Evolutionary conservation across 2,113 vertebrate genomes (phyloP), one percentile per base, ranked within the genome.

Genomic region (Chinchilla lanigera): DNA sequence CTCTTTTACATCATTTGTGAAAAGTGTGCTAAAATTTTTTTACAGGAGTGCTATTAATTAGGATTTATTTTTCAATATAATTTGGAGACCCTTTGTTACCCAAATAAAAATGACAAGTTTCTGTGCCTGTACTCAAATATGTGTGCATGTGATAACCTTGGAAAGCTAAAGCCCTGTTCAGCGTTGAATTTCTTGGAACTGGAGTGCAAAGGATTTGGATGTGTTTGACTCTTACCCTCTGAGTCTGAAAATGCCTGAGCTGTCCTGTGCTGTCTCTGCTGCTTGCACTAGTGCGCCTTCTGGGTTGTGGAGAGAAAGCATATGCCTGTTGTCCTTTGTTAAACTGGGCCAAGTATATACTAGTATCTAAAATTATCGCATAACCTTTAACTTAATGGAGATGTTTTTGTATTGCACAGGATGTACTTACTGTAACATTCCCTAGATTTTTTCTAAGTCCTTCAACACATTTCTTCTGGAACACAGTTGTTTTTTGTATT

Each of bases 1-100:
- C 97, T 97, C 96, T 98, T 98, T 95, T 95, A 97, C 97, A 96
- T 95, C 96, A 93, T 97, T 97, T 98, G 97, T 97, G 97, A 52
- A 92, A 96, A 94, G 86, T 95, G 92, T 98, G 90, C 96, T 95
- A 67, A 96, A 61, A 2, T 94, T 96, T 97, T 97, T 97, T 97
- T 97, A 95, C 96, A 95, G 88, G 83, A 96, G 85, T 97, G 81
- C 83, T 96, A 89, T 81, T 92, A 94, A 97, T 65, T 98, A 97
- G 96, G 93, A 97, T 88, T 96, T 98, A 95, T 97, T 98, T 98
- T 98, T 97, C 86, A 94, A 17, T 95, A 98, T 94, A 92, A 96
- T 96, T 97, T 98, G 95, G 93, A 98, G 88, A 96, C 92, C 86
- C 71, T 98, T 97, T 97, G 97, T 97, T 98, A 97, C 87, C 93